Percentiles rank a stretch among this genome's conserved stretches.
Evolutionary conservation across 1,140 invertebrate genomes (phyloP).

Genomic region (Drosophila albomicans): DNA sequence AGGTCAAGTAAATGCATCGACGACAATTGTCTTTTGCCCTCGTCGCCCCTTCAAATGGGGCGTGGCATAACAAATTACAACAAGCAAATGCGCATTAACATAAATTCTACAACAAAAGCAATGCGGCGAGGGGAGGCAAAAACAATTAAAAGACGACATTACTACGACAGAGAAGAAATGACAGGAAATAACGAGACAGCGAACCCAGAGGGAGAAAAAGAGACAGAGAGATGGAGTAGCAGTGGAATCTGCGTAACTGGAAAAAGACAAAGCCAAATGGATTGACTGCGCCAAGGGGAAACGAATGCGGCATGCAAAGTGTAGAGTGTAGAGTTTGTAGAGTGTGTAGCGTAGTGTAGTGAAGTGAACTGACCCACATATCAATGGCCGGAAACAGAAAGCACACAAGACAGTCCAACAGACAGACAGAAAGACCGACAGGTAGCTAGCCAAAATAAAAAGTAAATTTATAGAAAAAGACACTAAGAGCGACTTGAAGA

Average conservation of each 20-base stretch:
- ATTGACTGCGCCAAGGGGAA: conserved; percentile 11
- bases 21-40: conserved; percentile 40
- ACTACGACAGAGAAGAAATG: conserved; percentile 36
- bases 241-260: conserved; percentile 40
- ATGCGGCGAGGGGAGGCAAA: conserved; percentile 64
- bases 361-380: conserved; percentile 50
- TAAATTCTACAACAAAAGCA: conserved; percentile 56
- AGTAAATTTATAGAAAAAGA: conserved; percentile 17
- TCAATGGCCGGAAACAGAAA: conserved; percentile 56
- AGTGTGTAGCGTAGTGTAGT: conserved; percentile 12
- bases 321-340: not conserved
- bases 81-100: conserved; percentile 72
- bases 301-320: not conserved
- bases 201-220: not conserved
- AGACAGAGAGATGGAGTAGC: too few species aligned
- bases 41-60: conserved; percentile 39
- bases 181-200: conserved; percentile 54
- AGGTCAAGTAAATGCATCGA: conserved; percentile 59
- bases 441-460: conserved; percentile 40
- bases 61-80: conserved; percentile 65
- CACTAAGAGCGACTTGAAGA: conserved; percentile 34
- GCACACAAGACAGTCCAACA: conserved; percentile 12
- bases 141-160: conserved; percentile 67
- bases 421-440: conserved; percentile 2
- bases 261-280: conserved; percentile 35